phyloP scores from a whole-genome alignment of 2,113 vertebrate species.

The Symphodus melops region DNA sequence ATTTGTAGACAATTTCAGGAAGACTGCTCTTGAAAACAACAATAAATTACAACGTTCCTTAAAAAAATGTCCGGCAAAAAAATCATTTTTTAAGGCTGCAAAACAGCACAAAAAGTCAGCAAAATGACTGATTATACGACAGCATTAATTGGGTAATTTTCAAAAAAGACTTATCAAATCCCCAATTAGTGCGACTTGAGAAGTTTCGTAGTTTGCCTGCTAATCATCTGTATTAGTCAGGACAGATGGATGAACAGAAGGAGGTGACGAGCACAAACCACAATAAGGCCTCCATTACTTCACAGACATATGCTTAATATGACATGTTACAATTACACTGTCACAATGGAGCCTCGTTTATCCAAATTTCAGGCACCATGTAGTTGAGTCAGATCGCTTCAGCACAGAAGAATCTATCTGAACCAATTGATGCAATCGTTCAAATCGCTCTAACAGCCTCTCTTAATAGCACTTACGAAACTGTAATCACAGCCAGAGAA shows the following conservation, averaged over 20 bases:
- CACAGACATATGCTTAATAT: constrained; percentile 72
- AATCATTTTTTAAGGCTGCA: not conserved
- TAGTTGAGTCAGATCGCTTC: constrained; percentile 42
- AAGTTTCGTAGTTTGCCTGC: constrained; percentile 49
- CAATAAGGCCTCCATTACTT: constrained; percentile 68
- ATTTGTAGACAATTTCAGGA: too few species aligned
- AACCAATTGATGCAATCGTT: constrained; percentile 21
- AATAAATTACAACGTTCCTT: too few species aligned
- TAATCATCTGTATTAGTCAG: constrained; percentile 57
- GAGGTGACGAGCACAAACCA: constrained; percentile 70
- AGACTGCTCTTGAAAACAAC: too few species aligned
- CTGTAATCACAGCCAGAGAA: constrained; percentile 18
- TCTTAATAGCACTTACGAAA: constrained; percentile 32
- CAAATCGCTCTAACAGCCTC: constrained; percentile 5
- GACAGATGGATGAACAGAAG: constrained; percentile 77
- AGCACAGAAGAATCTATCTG: constrained; percentile 18
- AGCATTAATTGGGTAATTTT: constrained; percentile 40
- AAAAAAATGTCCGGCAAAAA: too few species aligned
- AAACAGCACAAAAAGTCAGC: not conserved
- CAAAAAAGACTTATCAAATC: constrained; percentile 44
- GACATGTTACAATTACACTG: constrained; percentile 67
- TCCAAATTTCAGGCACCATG: constrained; percentile 54
- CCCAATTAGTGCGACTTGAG: constrained; percentile 46
- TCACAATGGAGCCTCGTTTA: constrained; percentile 55
- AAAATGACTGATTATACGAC: not conserved